Evolutionary conservation across 2,113 vertebrate species (phyloP).

Genomic region (Meleagris gallopavo): DNA sequence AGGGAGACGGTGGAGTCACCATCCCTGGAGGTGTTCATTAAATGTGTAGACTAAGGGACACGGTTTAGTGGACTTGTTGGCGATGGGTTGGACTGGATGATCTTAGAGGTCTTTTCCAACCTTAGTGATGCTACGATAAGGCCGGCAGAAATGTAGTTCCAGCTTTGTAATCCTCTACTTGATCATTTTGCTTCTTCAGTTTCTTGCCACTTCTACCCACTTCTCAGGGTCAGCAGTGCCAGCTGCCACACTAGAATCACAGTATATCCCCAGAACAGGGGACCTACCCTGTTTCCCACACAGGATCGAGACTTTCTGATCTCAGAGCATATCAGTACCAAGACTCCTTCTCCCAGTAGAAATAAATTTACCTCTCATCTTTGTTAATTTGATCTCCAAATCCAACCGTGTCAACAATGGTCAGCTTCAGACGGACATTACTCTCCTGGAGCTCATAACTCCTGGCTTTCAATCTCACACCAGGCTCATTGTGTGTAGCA

Average conservation of each 20-base stretch:
- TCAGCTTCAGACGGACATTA: constrained; percentile 84
- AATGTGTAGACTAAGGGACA: no score
- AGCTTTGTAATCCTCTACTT: neutral
- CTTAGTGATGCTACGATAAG: no score
- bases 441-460: constrained; percentile 88
- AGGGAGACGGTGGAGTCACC: no score
- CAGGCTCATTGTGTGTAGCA: constrained; percentile 84
- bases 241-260: neutral
- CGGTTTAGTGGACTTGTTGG: no score
- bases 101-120: no score
- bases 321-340: accelerated
- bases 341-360: neutral
- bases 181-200: neutral
- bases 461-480: constrained; percentile 84
- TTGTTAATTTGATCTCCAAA: constrained; percentile 89
- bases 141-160: neutral
- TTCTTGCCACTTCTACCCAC: neutral
- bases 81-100: no score
- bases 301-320: neutral
- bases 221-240: accelerated
- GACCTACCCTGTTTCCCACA: neutral
- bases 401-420: constrained; percentile 84
- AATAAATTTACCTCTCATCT: constrained; percentile 81
- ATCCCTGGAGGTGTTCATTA: no score
- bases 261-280: neutral